phyloP scores from a whole-genome alignment of 2,888 invertebrate genomes.

The Eudemis profundana region DNA sequence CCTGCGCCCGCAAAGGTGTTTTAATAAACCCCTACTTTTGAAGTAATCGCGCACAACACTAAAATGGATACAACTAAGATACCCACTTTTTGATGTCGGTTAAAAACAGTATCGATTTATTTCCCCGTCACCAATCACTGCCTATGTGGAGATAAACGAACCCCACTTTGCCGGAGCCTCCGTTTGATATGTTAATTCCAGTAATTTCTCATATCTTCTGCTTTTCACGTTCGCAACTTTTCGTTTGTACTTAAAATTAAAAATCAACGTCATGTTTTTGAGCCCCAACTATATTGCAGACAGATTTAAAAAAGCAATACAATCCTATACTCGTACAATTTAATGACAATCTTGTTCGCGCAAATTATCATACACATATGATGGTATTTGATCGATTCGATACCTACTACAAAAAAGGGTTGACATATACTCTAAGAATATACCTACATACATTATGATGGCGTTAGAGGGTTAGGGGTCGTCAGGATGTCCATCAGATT shows the following conservation, averaged over 20 bases:
- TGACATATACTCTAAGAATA: too few species aligned
- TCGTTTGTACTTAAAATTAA: conserved; percentile 47
- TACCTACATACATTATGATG: too few species aligned
- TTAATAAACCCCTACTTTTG: not conserved
- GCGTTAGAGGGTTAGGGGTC: too few species aligned
- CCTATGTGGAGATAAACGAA: conserved; percentile 16
- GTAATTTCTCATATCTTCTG: conserved; percentile 76
- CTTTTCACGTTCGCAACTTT: conserved; percentile 63
- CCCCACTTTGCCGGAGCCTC: conserved; percentile 42
- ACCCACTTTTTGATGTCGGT: not conserved
- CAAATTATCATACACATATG: too few species aligned
- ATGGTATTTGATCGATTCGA: too few species aligned
- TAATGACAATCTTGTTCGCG: too few species aligned
- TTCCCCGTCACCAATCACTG: conserved; percentile 8
- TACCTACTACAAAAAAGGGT: too few species aligned
- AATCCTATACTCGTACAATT: not conserved
- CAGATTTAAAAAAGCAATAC: too few species aligned
- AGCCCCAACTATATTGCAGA: not conserved
- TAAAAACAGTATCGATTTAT: conserved; percentile 19
- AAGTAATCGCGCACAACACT: not conserved
- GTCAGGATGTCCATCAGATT: too few species aligned
- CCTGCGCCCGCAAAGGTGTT: too few species aligned
- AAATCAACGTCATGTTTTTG: not conserved
- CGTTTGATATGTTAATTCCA: conserved; percentile 81
- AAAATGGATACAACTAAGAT: not conserved